Evolutionary conservation across 2,797 vertebrate genomes (phyloP).

Genomic region (Gadopsis marmoratus): DNA sequence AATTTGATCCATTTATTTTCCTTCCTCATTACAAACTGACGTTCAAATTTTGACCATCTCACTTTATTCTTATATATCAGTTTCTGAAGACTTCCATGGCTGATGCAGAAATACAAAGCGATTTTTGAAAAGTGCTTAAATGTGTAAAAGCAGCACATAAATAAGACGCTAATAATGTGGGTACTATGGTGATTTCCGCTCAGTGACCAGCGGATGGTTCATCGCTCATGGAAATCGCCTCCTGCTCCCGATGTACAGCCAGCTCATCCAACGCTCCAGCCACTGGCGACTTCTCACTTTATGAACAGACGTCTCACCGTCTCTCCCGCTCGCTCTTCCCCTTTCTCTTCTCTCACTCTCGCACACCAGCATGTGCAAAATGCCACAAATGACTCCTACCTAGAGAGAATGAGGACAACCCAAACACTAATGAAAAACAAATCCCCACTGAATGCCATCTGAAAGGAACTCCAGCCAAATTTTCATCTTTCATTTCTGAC

Average conservation of each 20-base stretch:
- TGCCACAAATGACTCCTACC: conserved; percentile 34
- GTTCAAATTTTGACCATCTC: not conserved
- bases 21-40: no score
- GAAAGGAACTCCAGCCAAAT: conserved; percentile 39
- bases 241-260: conserved; percentile 41
- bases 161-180: conserved; percentile 7
- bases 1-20: not conserved
- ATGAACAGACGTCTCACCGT: conserved; percentile 28
- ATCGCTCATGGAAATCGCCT: conserved; percentile 54
- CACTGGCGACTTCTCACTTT: conserved; percentile 38
- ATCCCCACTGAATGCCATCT: conserved; percentile 51
- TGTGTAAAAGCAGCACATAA: conserved; percentile 10
- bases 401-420: conserved; percentile 30
- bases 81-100: not conserved
- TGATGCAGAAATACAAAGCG: not conserved
- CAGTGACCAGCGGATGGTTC: conserved; percentile 35
- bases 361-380: conserved; percentile 32
- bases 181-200: conserved; percentile 33
- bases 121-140: conserved; percentile 8
- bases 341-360: conserved; percentile 17
- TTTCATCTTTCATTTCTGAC: conserved; percentile 45
- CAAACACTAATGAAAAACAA: conserved; percentile 66
- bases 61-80: not conserved
- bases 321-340: not conserved
- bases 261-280: conserved; percentile 50